Conservation (phyloP, 2,113 vertebrate species). For the Scopus umbretta region DNA sequence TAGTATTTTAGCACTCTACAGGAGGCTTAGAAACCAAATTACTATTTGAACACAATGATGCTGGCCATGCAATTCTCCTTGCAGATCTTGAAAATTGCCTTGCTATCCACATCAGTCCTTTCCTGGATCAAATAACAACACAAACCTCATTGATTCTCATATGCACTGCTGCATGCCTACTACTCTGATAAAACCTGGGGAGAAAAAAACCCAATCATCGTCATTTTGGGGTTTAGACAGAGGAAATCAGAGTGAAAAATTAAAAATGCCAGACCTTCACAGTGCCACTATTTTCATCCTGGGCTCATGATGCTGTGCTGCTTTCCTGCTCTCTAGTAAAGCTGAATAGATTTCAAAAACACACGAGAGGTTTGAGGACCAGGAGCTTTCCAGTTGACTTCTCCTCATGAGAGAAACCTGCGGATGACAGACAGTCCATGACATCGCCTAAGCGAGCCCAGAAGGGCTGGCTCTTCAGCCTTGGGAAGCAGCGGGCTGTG, state of each 20-base stretch:
- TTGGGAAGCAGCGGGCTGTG: neutral
- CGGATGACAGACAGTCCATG: neutral
- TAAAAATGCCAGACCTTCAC: neutral
- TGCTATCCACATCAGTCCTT: neutral
- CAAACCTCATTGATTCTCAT: neutral
- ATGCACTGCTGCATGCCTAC: rapidly evolving
- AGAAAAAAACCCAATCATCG: neutral
- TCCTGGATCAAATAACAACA: neutral
- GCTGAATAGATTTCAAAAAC: neutral
- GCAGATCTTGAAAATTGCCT: neutral
- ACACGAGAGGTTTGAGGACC: neutral
- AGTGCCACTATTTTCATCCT: neutral
- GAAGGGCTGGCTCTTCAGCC: neutral
- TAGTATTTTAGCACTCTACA: neutral
- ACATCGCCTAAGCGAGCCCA: neutral
- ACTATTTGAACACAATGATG: neutral
- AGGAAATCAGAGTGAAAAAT: neutral
- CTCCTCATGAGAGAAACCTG: neutral
- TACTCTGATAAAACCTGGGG: neutral
- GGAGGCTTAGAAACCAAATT: neutral
- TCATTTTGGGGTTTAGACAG: neutral
- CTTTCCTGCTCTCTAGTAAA: neutral
- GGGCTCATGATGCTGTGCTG: neutral
- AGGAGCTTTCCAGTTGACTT: neutral
- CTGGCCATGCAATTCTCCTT: neutral